These are phyloP conservation scores for Anguilla obscura DNA, from an alignment of 2,797 vertebrate species.

Conservation along the genomic window DNA sequence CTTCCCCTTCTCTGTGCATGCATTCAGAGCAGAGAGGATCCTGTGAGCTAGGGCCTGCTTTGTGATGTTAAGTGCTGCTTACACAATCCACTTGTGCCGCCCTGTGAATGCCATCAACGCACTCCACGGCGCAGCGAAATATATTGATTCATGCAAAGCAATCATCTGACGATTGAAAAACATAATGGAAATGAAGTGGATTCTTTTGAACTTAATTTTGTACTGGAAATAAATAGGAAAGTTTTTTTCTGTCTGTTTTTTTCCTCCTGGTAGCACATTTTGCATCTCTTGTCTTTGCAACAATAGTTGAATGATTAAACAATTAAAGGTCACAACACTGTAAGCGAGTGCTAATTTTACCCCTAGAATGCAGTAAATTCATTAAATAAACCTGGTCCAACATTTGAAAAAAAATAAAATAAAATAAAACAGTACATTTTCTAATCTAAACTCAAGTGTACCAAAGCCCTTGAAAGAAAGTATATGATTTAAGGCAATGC, in stretches of 20 bases:
- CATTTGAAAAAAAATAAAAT: no score
- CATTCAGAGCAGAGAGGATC: conserved; percentile 17
- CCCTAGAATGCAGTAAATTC: neutral
- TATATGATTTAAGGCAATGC: neutral
- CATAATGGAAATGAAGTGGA: conserved; percentile 31
- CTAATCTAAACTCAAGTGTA: neutral
- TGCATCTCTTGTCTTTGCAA: neutral
- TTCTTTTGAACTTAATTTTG: conserved; percentile 16
- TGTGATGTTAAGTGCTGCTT: conserved; percentile 27
- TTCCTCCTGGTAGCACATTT: neutral
- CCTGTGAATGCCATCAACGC: conserved; percentile 23
- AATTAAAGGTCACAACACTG: neutral
- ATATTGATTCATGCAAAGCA: conserved; percentile 36
- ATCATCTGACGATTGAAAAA: conserved; percentile 31
- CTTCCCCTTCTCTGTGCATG: neutral
- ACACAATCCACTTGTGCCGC: conserved; percentile 26
- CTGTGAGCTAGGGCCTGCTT: conserved; percentile 24
- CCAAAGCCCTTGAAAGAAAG: neutral
- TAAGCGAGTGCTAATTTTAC: neutral
- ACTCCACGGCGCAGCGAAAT: conserved; percentile 24
- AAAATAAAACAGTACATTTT: neutral
- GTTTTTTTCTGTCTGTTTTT: conserved; percentile 8
- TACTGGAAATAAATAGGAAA: neutral
- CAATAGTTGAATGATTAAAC: neutral
- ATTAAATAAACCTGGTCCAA: no score